Evolutionary conservation across 2,888 invertebrate species (phyloP).

Genomic region (Hipparchia semele): DNA sequence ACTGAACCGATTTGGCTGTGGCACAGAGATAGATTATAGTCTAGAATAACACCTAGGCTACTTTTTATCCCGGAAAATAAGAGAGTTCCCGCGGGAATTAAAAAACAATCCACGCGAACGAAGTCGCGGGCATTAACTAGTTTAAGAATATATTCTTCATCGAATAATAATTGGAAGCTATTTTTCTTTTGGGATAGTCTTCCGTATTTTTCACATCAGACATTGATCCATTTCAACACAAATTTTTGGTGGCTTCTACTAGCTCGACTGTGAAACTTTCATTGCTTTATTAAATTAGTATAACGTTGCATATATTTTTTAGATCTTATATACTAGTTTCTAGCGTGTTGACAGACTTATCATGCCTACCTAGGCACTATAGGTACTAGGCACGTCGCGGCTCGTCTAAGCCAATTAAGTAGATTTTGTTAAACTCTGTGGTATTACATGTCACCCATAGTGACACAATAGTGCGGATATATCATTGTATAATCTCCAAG

Average conservation of each 20-base stretch:
- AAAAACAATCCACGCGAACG: too few species aligned
- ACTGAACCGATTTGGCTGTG: too few species aligned
- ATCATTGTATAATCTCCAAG: constrained; percentile 9
- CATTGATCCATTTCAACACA: neutral
- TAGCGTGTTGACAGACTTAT: neutral
- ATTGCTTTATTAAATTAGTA: constrained; percentile 6
- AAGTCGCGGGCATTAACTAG: too few species aligned
- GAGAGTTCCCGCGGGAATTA: too few species aligned
- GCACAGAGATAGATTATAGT: too few species aligned
- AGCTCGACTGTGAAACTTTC: neutral
- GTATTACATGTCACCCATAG: constrained; percentile 5
- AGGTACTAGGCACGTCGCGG: neutral
- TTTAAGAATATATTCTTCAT: too few species aligned
- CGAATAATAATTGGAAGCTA: too few species aligned
- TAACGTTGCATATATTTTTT: neutral
- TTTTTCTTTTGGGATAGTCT: too few species aligned
- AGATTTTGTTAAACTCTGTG: constrained; percentile 20
- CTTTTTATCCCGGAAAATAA: too few species aligned
- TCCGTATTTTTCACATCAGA: too few species aligned
- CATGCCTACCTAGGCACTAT: neutral
- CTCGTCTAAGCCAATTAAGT: constrained; percentile 17
- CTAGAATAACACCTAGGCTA: too few species aligned
- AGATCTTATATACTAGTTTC: neutral
- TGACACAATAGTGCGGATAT: constrained; percentile 20
- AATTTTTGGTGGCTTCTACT: neutral